Evolutionary conservation across 2,113 vertebrate genomes (phyloP).

Genomic region (Struthidea cinerea): DNA sequence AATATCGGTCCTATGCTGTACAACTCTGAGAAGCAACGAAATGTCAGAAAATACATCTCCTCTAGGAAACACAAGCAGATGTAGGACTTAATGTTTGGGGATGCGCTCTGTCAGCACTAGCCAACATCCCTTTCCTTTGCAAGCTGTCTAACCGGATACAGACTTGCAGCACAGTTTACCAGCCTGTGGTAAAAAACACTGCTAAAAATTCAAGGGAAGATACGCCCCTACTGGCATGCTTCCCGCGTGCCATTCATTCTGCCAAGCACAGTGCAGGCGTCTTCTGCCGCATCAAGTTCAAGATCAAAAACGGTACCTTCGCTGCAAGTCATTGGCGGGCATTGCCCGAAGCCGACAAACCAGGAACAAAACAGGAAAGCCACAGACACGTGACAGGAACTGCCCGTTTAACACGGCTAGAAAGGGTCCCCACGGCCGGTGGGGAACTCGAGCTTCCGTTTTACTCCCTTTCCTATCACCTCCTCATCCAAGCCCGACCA

Average conservation of each 20-base stretch:
- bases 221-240: accelerated
- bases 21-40: neutral
- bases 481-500: neutral
- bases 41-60: neutral
- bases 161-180: neutral
- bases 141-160: neutral
- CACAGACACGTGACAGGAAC: accelerated
- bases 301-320: neutral
- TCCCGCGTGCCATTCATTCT: neutral
- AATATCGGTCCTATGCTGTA: accelerated
- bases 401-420: neutral
- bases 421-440: neutral
- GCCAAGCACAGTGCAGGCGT: neutral
- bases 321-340: neutral
- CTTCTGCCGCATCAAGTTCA: neutral
- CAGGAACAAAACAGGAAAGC: neutral
- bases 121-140: neutral
- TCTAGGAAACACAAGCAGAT: neutral
- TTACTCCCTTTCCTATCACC: neutral
- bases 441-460: neutral
- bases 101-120: accelerated
- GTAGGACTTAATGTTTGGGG: neutral
- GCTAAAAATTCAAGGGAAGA: neutral
- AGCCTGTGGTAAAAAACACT: neutral
- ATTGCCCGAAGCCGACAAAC: neutral